Conservation (phyloP, 2,888 invertebrate species). For the Timema cristinae region DNA sequence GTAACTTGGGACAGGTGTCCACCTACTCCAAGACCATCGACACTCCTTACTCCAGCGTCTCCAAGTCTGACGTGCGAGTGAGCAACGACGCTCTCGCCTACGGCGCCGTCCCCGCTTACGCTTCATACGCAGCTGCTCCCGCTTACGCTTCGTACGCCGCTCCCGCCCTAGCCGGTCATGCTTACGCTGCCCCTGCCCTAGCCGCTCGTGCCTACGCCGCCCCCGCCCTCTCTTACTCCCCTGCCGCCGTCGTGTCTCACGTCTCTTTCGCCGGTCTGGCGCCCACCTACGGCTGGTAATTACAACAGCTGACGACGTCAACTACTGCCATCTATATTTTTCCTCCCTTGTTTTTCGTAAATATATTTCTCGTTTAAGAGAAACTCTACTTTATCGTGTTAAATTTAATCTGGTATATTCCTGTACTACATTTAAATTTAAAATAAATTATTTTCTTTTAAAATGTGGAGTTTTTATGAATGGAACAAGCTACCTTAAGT, state of each 20-base stretch:
- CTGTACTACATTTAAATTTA: too few relatives aligned
- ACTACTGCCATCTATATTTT: too few relatives aligned
- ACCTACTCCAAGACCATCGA: constrained; percentile 66
- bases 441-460: too few relatives aligned
- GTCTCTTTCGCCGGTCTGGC: constrained; percentile 5
- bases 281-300: constrained; percentile 6
- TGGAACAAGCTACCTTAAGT: too few relatives aligned
- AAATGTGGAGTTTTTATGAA: too few relatives aligned
- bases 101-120: constrained; percentile 32
- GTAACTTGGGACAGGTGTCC: constrained; percentile 62
- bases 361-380: too few relatives aligned
- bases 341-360: too few relatives aligned
- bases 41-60: constrained; percentile 68
- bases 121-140: too few relatives aligned
- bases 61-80: constrained; percentile 64
- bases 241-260: constrained; percentile 24
- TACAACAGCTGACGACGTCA: constrained; percentile 26
- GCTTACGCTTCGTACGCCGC: constrained; percentile 37
- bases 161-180: constrained; percentile 32
- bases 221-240: constrained; percentile 27
- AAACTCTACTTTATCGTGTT: too few relatives aligned
- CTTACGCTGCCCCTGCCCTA: constrained; percentile 33
- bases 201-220: constrained; percentile 19
- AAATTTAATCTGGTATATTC: too few relatives aligned
- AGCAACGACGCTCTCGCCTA: constrained; percentile 32